These are phyloP conservation scores for Sardinella longiceps DNA, from an alignment of 2,797 vertebrate species.

Conservation along the genomic window DNA sequence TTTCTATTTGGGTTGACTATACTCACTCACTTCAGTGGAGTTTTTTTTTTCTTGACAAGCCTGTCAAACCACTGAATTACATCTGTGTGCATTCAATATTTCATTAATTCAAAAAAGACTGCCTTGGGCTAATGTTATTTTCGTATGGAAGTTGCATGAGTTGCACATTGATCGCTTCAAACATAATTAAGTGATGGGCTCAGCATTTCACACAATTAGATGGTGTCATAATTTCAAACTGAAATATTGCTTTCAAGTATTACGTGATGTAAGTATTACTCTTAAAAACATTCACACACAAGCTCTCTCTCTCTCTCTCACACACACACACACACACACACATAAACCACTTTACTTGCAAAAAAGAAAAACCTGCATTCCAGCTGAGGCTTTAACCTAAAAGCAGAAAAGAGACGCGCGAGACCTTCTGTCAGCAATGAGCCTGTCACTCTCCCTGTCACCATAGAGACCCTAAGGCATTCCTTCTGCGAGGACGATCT, in stretches of 20 bases:
- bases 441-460: slow-evolving; percentile 66
- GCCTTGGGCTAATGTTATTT: slow-evolving; percentile 7
- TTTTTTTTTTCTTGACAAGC: background rate
- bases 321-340: background rate
- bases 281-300: background rate
- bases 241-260: background rate
- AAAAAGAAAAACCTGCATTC: slow-evolving; percentile 11
- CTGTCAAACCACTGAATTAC: background rate
- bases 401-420: slow-evolving; percentile 23
- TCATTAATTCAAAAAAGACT: background rate
- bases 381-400: background rate
- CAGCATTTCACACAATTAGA: background rate
- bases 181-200: background rate
- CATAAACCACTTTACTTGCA: slow-evolving; percentile 9
- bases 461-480: slow-evolving; percentile 58
- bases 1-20: background rate
- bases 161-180: background rate
- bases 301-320: background rate
- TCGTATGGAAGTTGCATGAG: background rate
- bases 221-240: background rate
- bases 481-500: slow-evolving; percentile 57
- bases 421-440: slow-evolving; percentile 59
- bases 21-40: background rate
- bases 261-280: background rate
- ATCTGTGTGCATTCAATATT: background rate